These are phyloP conservation scores for Ellobium chinense DNA, from an alignment of 2,888 invertebrate genomes.

Conservation along the genomic window DNA sequence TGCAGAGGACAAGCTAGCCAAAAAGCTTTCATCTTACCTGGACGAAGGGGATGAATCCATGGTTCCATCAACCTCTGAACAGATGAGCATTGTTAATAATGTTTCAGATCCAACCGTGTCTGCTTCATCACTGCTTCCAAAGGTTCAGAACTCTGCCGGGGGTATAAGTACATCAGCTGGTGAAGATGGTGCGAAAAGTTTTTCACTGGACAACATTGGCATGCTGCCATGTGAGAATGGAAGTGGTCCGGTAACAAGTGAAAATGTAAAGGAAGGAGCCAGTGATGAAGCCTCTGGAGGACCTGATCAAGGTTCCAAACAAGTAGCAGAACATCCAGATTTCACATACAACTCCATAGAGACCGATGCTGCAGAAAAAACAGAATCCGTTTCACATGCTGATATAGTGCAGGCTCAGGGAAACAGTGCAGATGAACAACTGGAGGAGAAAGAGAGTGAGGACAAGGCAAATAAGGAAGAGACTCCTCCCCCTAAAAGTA, in stretches of 20 bases:
- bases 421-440: background rate
- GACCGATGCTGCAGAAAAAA: background rate
- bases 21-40: slow-evolving; percentile 20
- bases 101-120: background rate
- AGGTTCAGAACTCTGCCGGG: background rate
- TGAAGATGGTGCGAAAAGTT: background rate
- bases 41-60: slow-evolving; percentile 11
- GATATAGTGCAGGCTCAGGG: background rate
- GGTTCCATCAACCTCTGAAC: background rate
- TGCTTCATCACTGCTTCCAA: background rate
- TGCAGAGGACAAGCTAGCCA: slow-evolving; percentile 36
- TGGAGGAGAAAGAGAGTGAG: background rate
- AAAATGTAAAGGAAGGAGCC: background rate
- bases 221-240: background rate
- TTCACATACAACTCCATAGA: too few species aligned
- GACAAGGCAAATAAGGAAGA: background rate
- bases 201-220: background rate
- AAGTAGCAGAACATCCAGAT: too few species aligned
- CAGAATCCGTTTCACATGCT: too few species aligned
- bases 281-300: background rate
- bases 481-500: background rate
- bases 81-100: slow-evolving; percentile 5
- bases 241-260: background rate
- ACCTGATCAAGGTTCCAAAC: background rate
- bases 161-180: background rate